phyloP scores from a whole-genome alignment of 2,888 invertebrate species.

The Elegia similella region DNA sequence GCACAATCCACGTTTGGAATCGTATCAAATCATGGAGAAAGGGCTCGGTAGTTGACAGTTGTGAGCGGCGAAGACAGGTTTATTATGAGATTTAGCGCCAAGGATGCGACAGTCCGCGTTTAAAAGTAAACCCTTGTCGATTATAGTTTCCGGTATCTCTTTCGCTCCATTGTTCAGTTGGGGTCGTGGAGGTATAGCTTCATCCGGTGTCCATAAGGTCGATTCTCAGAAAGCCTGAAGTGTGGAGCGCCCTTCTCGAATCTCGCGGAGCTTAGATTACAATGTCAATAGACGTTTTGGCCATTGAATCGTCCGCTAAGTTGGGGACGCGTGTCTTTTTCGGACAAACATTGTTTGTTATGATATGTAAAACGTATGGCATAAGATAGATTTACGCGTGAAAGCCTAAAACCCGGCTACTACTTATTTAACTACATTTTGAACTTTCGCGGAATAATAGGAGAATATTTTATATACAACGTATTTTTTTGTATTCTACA shows the following conservation, averaged over 20 bases:
- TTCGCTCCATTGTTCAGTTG: constrained; percentile 54
- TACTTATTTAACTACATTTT: too few species aligned
- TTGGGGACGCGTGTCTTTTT: constrained; percentile 38
- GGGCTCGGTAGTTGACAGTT: constrained; percentile 17
- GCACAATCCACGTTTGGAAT: constrained; percentile 28
- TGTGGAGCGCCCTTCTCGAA: constrained; percentile 34
- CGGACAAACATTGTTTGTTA: constrained; percentile 29
- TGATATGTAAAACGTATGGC: background rate
- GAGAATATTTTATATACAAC: too few species aligned
- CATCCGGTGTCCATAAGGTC: constrained; percentile 51
- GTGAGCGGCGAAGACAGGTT: constrained; percentile 39
- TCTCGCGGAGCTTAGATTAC: constrained; percentile 58
- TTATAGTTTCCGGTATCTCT: constrained; percentile 71
- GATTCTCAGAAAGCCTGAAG: constrained; percentile 49
- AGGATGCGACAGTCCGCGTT: constrained; percentile 49
- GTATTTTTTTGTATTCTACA: too few species aligned
- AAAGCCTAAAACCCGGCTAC: too few species aligned
- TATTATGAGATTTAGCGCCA: constrained; percentile 34
- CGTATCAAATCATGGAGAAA: constrained; percentile 5
- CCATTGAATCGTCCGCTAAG: constrained; percentile 46
- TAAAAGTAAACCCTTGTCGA: constrained; percentile 59
- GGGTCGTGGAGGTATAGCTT: constrained; percentile 44
- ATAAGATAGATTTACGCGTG: too few species aligned
- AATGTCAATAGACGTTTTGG: constrained; percentile 62
- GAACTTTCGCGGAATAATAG: too few species aligned